These are phyloP conservation scores for Ptilodon capucinus DNA, from an alignment of 2,888 invertebrate species.

Conservation along the genomic window DNA sequence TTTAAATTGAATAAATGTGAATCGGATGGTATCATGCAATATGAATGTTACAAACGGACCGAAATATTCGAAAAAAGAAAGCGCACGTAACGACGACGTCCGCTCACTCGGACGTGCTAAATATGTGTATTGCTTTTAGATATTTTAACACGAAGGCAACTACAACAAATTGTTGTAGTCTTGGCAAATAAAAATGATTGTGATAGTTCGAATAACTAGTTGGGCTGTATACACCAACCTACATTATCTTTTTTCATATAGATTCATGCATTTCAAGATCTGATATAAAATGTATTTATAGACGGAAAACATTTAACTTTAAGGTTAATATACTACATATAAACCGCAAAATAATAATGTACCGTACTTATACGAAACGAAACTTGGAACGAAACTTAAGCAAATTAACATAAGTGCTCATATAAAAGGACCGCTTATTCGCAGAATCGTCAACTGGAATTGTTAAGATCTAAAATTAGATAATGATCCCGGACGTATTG, in stretches of 20 bases:
- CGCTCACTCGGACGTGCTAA: background rate
- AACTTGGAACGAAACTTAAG: background rate
- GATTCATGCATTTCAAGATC: too few species aligned
- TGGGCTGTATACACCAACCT: too few species aligned
- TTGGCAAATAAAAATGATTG: too few species aligned
- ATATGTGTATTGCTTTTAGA: background rate
- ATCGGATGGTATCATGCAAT: background rate
- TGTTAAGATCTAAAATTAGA: slow-evolving; percentile 39
- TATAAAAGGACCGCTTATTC: background rate
- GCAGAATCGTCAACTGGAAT: slow-evolving; percentile 12
- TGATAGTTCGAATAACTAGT: too few species aligned
- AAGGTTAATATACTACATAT: too few species aligned
- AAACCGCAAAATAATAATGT: background rate
- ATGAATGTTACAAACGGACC: background rate
- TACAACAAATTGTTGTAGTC: too few species aligned
- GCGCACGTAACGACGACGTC: background rate
- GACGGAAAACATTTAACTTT: too few species aligned
- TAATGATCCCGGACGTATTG: slow-evolving; percentile 37
- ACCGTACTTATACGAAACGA: background rate
- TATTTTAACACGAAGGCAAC: too few species aligned
- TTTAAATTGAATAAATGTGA: background rate
- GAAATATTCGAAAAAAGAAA: background rate
- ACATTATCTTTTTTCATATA: too few species aligned
- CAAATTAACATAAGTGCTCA: background rate
- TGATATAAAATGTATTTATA: too few species aligned